These are phyloP conservation scores for Sebastiscus tertius DNA, from an alignment of 2,797 vertebrate genomes.

Conservation along the genomic window DNA sequence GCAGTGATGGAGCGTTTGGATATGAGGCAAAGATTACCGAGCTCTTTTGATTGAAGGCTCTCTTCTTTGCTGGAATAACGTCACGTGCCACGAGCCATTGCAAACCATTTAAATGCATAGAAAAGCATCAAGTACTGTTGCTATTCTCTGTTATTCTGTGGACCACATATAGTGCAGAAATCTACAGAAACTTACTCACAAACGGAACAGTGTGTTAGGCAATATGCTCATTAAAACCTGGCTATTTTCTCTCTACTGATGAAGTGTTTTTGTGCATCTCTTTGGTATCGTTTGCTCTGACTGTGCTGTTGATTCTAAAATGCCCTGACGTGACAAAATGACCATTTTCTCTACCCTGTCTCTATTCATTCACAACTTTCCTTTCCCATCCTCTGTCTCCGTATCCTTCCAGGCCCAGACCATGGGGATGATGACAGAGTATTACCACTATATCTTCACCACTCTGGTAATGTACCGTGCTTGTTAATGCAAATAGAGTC, in stretches of 20 bases:
- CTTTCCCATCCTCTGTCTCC: constrained; percentile 35
- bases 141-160: constrained; percentile 20
- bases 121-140: constrained; percentile 39
- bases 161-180: constrained; percentile 44
- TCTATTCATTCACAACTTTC: constrained; percentile 41
- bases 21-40: constrained; percentile 63
- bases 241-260: neutral
- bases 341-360: constrained; percentile 31
- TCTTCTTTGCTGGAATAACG: constrained; percentile 33
- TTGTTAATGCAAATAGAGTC: constrained; percentile 77
- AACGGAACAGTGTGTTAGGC: constrained; percentile 20
- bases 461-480: constrained; percentile 93
- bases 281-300: constrained; percentile 37
- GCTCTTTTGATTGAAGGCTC: constrained; percentile 69
- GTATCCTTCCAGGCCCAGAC: constrained; percentile 91
- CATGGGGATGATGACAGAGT: constrained; percentile 99
- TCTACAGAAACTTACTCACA: constrained; percentile 14
- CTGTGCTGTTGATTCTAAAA: constrained; percentile 54
- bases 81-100: constrained; percentile 44
- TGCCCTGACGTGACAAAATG: constrained; percentile 39
- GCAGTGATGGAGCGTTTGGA: constrained; percentile 64
- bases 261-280: neutral
- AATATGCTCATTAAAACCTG: constrained; percentile 45
- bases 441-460: constrained; percentile 99
- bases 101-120: constrained; percentile 69